Conservation (phyloP, 2,797 vertebrate genomes). For the Oryzias sinensis region DNA sequence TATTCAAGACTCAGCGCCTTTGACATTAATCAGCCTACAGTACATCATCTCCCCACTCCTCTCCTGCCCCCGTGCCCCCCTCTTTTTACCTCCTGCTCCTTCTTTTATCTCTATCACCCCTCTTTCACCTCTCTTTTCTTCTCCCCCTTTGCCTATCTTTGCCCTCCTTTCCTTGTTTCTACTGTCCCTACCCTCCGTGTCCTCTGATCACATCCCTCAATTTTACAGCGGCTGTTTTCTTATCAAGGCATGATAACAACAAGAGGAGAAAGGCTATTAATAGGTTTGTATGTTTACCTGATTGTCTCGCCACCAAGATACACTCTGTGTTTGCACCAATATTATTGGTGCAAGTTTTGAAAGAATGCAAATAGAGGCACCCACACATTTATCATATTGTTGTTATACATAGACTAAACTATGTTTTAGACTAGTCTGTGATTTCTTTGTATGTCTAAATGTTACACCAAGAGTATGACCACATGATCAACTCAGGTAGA, state of each 20-base stretch:
- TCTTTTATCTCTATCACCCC: constrained; percentile 60
- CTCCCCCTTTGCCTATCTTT: constrained; percentile 26
- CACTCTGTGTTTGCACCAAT: constrained; percentile 29
- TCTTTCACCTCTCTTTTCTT: constrained; percentile 40
- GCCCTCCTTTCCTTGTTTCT: constrained; percentile 8
- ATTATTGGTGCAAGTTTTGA: no score
- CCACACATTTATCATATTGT: no score
- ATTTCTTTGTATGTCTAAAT: no score
- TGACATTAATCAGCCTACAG: constrained; percentile 76
- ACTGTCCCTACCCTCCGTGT: constrained; percentile 7
- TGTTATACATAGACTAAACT: no score
- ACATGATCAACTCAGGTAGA: no score
- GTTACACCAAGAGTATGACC: no score
- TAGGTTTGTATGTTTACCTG: constrained; percentile 44
- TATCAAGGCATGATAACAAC: constrained; percentile 62
- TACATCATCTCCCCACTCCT: constrained; percentile 72
- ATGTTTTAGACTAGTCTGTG: no score
- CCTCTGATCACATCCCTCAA: constrained; percentile 35
- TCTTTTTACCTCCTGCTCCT: constrained; percentile 49
- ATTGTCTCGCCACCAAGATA: constrained; percentile 48
- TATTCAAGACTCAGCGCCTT: constrained; percentile 75
- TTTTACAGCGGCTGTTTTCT: constrained; percentile 52
- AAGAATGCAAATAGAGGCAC: no score
- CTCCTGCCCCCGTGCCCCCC: constrained; percentile 24
- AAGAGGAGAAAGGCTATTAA: constrained; percentile 46